Evolutionary conservation across 2,888 invertebrate species (phyloP), one percentile per base, ranked within the genome.

Genomic region (Ectemnius lituratus): DNA sequence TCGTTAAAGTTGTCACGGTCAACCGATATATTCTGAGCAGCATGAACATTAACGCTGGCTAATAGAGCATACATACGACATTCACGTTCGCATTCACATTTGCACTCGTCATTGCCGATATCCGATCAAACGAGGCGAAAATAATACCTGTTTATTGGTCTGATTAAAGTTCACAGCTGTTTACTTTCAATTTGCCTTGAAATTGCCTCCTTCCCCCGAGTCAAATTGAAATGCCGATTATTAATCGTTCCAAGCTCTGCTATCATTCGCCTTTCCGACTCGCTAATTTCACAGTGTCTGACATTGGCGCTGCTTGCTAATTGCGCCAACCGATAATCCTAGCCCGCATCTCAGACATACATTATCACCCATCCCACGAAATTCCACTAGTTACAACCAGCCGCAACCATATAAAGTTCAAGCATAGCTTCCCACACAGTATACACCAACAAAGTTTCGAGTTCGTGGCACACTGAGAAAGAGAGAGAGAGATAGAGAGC

Each of bases 11-110:
- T 27, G 37, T 11, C 57, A 60, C 47, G 68, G 76, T 71, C 76
- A 63, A 76, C 76, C 76, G 68, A 77, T 76, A 76, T 62, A 70
- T 67, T 58, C 66, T 20, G 76, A 75, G 56, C 18, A 63, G 62
- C 11, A 11, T 8, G 6, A 37, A 6, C 37, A 37, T 37, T 37
- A 37, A 11, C 37, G 37, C 37, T 37, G 37, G 6, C 8, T 8
- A 37, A 37, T 37, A 2, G 5, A 1, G 37, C 37, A 6, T 37
- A 37, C 11, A 8, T 37, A 11, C 37, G 37, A 37, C 37, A 37
- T 11, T 37, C 37, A 1, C 37, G 37, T 37, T 11, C 37, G 8
- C 37, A 11, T 37, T 37, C 37, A 37, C 37, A 37, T 1, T 37
- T 37, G 6, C 37, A 6, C 37, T 11, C 37, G 37, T 11, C 37